phyloP scores from a whole-genome alignment of 2,888 invertebrate genomes.

The Phyto melanocephala region DNA sequence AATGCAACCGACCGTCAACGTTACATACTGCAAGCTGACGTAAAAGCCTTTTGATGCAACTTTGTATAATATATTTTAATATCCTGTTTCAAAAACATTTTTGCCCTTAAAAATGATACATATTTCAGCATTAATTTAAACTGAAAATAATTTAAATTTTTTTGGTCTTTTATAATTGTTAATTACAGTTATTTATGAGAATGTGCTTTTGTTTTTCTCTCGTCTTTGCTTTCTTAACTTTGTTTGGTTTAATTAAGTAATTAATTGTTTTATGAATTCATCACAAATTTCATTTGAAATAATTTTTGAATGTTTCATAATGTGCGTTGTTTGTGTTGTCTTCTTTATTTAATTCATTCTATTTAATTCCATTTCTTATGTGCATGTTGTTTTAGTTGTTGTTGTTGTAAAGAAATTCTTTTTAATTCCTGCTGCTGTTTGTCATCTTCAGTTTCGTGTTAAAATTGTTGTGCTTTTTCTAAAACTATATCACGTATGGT shows the following conservation, averaged over 20 bases:
- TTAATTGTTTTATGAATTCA: constrained; percentile 21
- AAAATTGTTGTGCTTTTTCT: constrained; percentile 55
- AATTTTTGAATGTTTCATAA: not conserved
- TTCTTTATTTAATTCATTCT: not conserved
- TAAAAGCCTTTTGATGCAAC: constrained; percentile 10
- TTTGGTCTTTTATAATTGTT: not conserved
- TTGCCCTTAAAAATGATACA: not conserved
- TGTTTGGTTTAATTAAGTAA: constrained; percentile 19
- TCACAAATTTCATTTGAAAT: constrained; percentile 11
- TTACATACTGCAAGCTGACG: not conserved
- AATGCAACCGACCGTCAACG: not conserved
- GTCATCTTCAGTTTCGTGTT: constrained; percentile 24
- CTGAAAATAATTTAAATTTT: constrained; percentile 13
- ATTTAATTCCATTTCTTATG: not conserved
- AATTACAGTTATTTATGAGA: not conserved
- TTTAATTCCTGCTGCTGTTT: not conserved
- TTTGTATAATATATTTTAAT: constrained; percentile 39
- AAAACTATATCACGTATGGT: constrained; percentile 64
- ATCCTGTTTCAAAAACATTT: not conserved
- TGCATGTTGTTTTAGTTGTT: not conserved
- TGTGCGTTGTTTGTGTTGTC: no score
- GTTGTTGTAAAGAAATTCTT: not conserved
- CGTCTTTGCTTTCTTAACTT: not conserved
- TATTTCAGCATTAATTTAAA: constrained; percentile 2
- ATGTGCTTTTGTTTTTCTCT: not conserved